Base-by-base conservation (phyloP, 92 coral and sea anemone species). In the Phenganax stokvisi region DNA sequence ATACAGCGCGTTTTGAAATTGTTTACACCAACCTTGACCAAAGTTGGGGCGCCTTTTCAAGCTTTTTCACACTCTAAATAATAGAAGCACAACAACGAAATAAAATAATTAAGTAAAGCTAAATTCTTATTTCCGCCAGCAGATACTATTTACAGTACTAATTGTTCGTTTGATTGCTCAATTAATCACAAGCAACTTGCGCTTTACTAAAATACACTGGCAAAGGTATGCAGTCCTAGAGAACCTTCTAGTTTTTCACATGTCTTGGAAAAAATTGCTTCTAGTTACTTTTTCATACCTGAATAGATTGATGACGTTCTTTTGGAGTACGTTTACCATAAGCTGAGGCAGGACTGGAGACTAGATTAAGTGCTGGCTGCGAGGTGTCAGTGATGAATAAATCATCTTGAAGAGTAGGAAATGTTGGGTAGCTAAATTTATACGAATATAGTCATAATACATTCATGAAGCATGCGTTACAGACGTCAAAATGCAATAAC, bases 401-500 rank as follows among this genome's bases (percentile, higher is more conserved):
- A 9, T 89, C 84, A 64, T 87, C 85, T 76, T 94, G 88, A 54
- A 94, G 86, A 30, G 55, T 77, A n/a, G 98, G 98, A 58, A 94
- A 94, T 47, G 87, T 89, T 13, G 89, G 92, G 65, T 94, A 94
- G 57, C 98, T 94, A 81, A 29, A 68, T 51, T 52, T 8, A 70
- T 10, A 71, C 55, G 74, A 66, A 62, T 37, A 17, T 17, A 6
- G 63, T 58, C 17, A n/a, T 12, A 58, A 58, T 58, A 12, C 15
- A 58, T 58, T 58, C 63, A 12, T n/a, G 7, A 2, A 8, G 8
- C 63, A 2, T 7, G 2, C 17, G 15, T 2, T n/a, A 58, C 63
- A 12, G 15, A 12, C 67, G 67, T 15, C 54, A 25, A 84, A 20
- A 37, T 37, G 47, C 47, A 37, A 37, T 37, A 37, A 37, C 47